A percentile compares a stretch with the other conserved stretches of the same genome.
Evolutionary conservation across 2,113 vertebrate species (phyloP).

Genomic region (Halcyon senegalensis): DNA sequence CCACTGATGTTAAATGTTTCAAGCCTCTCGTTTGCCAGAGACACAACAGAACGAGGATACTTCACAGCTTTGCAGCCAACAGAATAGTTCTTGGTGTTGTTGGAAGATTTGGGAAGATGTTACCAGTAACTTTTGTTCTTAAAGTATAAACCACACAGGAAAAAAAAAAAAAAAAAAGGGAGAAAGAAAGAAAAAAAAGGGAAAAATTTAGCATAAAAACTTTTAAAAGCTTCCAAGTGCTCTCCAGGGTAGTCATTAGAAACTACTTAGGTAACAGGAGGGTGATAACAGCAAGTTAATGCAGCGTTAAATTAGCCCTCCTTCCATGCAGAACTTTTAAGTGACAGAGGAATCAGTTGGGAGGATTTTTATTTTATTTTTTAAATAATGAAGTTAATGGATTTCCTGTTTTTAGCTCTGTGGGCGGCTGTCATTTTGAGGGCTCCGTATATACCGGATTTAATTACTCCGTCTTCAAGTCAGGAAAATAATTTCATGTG

Average conservation of each 20-base stretch:
- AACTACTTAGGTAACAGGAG: conserved; percentile 77
- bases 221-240: conserved; percentile 79
- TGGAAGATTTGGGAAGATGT: conserved; percentile 35
- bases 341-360: conserved; percentile 73
- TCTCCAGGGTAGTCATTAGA: conserved; percentile 78
- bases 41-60: background rate
- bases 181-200: conserved; percentile 46
- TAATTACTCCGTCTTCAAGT: conserved; percentile 56
- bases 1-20: accelerated
- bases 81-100: background rate
- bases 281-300: conserved; percentile 72
- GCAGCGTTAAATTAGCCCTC: conserved; percentile 71
- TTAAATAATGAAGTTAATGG: conserved; percentile 73
- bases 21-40: background rate
- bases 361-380: conserved; percentile 69
- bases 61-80: background rate
- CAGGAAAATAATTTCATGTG: conserved; percentile 31
- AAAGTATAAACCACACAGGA: conserved; percentile 51
- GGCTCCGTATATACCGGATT: conserved; percentile 42
- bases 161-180: conserved; percentile 36
- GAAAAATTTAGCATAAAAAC: conserved; percentile 71
- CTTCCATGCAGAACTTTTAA: conserved; percentile 65
- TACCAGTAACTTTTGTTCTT: conserved; percentile 64
- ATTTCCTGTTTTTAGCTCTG: conserved; percentile 70
- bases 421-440: conserved; percentile 72